Percentiles rank a stretch among this genome's conserved stretches.
phyloP scores from a whole-genome alignment of 2,797 vertebrate genomes.

The Oryzias sinensis region DNA sequence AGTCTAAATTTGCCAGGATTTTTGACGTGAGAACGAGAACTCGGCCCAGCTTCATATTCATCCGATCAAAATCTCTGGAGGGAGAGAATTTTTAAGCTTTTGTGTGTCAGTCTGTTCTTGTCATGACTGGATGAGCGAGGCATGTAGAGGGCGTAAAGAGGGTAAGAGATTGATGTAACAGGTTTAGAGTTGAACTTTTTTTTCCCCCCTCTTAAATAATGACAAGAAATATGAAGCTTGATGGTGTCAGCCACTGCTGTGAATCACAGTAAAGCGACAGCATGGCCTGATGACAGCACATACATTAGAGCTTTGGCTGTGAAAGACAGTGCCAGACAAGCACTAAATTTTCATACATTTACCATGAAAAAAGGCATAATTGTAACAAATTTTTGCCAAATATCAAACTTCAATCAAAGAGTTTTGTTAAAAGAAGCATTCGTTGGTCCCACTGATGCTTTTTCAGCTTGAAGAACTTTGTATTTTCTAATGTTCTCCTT shows the following conservation, averaged over 20 bases:
- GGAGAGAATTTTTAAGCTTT: constrained; percentile 73
- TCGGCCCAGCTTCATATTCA: constrained; percentile 70
- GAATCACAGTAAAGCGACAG: constrained; percentile 17
- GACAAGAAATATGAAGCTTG: constrained; percentile 37
- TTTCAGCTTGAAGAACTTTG: no score
- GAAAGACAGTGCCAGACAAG: no score
- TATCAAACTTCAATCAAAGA: no score
- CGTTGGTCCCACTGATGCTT: no score
- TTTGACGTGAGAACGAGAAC: constrained; percentile 73
- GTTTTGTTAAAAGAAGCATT: no score
- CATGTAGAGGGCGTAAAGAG: constrained; percentile 66
- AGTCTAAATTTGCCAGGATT: constrained; percentile 73
- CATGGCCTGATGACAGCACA: constrained; percentile 2
- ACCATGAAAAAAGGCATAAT: no score
- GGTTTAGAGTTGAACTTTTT: constrained; percentile 56
- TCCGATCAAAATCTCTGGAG: constrained; percentile 70
- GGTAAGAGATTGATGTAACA: constrained; percentile 70
- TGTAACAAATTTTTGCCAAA: no score
- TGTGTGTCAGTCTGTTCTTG: constrained; percentile 76
- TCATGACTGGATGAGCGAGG: constrained; percentile 68
- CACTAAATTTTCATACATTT: no score
- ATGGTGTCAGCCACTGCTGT: constrained; percentile 54
- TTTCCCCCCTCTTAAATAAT: constrained; percentile 28
- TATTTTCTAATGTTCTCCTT: no score
- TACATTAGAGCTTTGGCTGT: background rate